Evolutionary conservation across 1,140 invertebrate genomes (phyloP), one percentile per base, ranked within the genome.

Genomic region (Macrobrachium rosenbergii): DNA sequence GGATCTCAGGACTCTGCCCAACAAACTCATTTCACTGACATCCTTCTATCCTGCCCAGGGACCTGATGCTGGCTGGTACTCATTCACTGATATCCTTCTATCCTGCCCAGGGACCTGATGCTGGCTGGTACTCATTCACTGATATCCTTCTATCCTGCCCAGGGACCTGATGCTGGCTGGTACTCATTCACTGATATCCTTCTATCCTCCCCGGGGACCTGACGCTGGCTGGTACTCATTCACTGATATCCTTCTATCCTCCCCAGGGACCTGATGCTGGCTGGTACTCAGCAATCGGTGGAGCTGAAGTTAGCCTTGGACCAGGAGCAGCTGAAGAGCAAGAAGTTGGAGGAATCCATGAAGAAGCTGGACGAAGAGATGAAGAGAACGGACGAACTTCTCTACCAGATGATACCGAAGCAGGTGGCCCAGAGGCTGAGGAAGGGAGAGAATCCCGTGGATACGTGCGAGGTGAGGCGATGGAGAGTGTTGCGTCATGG

Each of bases 331-430:
- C 95, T 98, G 90, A 99, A 99, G 91, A 98, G 97, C 89, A 98
- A 98, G 91, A 98, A 98, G 90, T 92, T 99, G 52, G 97, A 99
- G 91, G 97, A 99, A 90, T 98, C 97, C 0, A 99, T 99, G 97
- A 94, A 95, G 88, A 98, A 98, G 92, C 92, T 99, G 89, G 97
- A 99, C 91, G 95, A 97, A 86, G 98, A 99, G 92, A 99, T 99
- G 97, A 95, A 96, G 90, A 93, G 97, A 83, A 99, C 98, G 0
- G 98, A 99, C 91, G 97, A 98, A 89, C 92, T 99, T 0, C 92
- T 99, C 0, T 99, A 99, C 92, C 98, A 99, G 93, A 99, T 99
- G 98, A 99, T 99, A 93, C 98, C 98, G 10, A 99, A 43, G 60
- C 96, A 97, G 92, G 97, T 99, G 0, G 98, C 98, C 0, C 97